These are phyloP conservation scores for Atractosteus spatula DNA, from an alignment of 2,113 vertebrate genomes.

Conservation along the genomic window DNA sequence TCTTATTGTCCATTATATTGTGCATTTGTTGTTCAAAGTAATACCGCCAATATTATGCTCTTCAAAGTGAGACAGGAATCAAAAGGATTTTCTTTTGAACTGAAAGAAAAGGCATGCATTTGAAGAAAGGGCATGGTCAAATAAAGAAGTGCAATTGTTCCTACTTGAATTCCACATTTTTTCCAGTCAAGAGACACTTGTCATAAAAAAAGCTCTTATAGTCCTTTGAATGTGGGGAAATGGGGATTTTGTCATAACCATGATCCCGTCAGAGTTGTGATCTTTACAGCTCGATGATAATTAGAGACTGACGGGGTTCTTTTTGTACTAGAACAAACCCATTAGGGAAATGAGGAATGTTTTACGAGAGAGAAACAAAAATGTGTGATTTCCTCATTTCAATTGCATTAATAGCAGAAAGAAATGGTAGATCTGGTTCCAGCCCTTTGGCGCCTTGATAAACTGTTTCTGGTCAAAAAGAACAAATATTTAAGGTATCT, in stretches of 20 bases:
- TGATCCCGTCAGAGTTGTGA: background rate
- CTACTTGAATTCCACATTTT: background rate
- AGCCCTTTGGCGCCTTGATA: conserved; percentile 52
- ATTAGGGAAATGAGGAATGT: conserved; percentile 7
- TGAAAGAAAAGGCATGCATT: background rate
- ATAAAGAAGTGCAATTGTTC: background rate
- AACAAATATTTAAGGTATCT: conserved; percentile 71
- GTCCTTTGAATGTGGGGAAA: conserved; percentile 6
- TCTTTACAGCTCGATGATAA: conserved; percentile 22
- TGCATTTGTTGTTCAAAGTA: conserved; percentile 1
- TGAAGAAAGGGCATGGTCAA: background rate
- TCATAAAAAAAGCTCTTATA: background rate
- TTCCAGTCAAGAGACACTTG: conserved; percentile 4
- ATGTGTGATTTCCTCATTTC: conserved; percentile 29
- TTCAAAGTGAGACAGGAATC: conserved; percentile 8
- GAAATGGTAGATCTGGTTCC: conserved; percentile 30
- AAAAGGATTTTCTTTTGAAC: conserved; percentile 14
- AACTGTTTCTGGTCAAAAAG: conserved; percentile 56
- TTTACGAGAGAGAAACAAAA: conserved; percentile 8
- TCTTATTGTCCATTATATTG: conserved; percentile 3
- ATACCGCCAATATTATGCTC: conserved; percentile 5
- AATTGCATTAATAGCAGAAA: conserved; percentile 43
- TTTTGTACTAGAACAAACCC: background rate
- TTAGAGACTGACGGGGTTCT: conserved; percentile 19
- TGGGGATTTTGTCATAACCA: conserved; percentile 5